Conservation (phyloP, 2,797 vertebrate genomes). For the Acrocephalus scirpaceus region DNA sequence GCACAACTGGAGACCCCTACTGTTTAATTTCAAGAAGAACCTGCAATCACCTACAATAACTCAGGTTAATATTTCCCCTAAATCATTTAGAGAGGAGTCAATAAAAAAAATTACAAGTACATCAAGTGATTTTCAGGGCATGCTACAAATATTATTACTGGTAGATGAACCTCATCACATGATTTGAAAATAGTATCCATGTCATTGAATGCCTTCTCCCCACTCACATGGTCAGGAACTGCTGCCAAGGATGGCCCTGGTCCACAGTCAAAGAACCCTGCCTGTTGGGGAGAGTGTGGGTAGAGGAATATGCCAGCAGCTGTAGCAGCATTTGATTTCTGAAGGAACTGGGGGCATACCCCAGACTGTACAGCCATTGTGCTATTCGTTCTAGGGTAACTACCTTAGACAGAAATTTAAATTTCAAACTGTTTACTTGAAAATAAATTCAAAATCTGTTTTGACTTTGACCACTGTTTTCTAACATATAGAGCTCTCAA, state of each 20-base stretch:
- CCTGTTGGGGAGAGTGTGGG: neutral
- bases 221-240: neutral
- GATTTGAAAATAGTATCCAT: neutral
- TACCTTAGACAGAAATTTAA: neutral
- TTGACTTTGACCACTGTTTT: neutral
- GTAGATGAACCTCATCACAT: neutral
- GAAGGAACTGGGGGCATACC: neutral
- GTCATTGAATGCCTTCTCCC: neutral
- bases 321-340: neutral
- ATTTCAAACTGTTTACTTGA: neutral
- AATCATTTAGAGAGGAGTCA: neutral
- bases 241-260: neutral
- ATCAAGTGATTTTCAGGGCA: neutral
- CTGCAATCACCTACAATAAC: neutral
- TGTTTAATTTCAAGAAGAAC: neutral
- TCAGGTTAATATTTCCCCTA: neutral
- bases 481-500: neutral
- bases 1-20: conserved; percentile 1
- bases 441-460: neutral
- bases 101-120: neutral
- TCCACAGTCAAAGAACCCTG: neutral
- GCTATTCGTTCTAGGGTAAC: neutral
- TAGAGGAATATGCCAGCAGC: neutral
- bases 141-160: neutral
- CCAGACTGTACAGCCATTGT: neutral